phyloP scores from a whole-genome alignment of 1,140 invertebrate genomes.

The Apis dorsata region DNA sequence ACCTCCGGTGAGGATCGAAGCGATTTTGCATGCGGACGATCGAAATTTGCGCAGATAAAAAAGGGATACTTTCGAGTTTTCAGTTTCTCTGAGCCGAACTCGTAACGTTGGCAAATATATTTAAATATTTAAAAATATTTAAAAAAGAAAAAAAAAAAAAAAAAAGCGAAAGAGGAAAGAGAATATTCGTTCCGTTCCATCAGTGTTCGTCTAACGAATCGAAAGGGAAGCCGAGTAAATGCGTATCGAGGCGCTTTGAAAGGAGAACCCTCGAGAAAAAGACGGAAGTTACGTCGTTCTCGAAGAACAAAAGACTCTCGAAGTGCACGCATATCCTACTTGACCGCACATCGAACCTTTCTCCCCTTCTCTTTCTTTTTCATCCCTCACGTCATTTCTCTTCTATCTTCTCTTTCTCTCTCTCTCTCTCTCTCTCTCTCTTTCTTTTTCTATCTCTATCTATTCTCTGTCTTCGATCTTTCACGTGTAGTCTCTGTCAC shows the following conservation, averaged over 20 bases:
- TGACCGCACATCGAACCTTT: conserved; percentile 40
- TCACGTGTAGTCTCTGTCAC: conserved; percentile 53
- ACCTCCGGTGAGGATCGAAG: no score
- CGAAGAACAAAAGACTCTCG: conserved; percentile 47
- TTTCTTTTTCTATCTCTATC: not conserved
- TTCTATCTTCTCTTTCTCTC: conserved; percentile 1
- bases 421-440: not conserved
- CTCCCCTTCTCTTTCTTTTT: no score
- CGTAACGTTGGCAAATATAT: not conserved
- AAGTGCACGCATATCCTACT: conserved; percentile 62
- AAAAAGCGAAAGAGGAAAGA: not conserved
- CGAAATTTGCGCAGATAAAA: not conserved
- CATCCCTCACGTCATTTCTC: not conserved
- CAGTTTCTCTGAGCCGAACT: not conserved
- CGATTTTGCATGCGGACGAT: conserved; percentile 4
- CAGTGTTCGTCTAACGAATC: not conserved
- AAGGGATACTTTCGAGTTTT: not conserved
- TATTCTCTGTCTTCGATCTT: conserved; percentile 51
- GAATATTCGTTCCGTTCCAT: not conserved
- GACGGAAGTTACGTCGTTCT: conserved; percentile 8
- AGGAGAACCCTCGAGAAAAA: not conserved
- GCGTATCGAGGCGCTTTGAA: not conserved
- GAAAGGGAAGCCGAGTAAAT: not conserved
- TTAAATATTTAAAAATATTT: no score
- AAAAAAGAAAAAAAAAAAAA: no score